These are phyloP conservation scores for Euphonia xanthogaster DNA, from an alignment of 2,797 vertebrate species.

Conservation along the genomic window DNA sequence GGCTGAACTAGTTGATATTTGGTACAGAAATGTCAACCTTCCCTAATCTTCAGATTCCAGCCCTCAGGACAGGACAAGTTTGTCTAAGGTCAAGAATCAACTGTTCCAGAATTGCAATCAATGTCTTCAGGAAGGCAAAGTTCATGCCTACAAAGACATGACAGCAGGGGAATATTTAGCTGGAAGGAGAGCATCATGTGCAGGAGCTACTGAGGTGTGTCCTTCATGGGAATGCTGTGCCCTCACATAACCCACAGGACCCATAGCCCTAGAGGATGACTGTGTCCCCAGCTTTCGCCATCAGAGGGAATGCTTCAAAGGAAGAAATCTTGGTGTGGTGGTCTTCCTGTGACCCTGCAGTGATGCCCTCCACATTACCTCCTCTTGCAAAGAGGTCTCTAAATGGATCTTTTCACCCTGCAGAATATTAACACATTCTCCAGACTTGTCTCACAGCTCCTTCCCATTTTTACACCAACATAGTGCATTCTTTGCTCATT, in stretches of 20 bases:
- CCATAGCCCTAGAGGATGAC: neutral
- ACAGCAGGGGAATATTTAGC: neutral
- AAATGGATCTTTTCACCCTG: neutral
- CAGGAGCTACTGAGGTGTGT: neutral
- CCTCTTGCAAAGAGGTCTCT: neutral
- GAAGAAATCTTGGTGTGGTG: neutral
- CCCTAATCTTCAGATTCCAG: neutral
- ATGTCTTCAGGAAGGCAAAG: conserved; percentile 28
- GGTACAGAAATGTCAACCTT: neutral
- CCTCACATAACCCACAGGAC: neutral
- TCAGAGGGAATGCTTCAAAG: neutral
- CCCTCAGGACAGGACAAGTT: neutral
- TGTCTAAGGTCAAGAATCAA: conserved; percentile 29
- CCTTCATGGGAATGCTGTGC: neutral
- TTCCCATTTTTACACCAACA: neutral
- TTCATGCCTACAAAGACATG: neutral
- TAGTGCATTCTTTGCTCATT: neutral
- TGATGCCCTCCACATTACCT: neutral
- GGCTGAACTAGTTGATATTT: neutral
- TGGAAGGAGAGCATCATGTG: neutral
- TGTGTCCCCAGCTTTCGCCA: neutral
- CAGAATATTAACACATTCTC: neutral
- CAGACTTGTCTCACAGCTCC: neutral
- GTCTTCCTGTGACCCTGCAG: neutral
- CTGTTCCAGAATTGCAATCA: neutral